Conservation (phyloP, 1,140 invertebrate genomes). For the Pectinophora gossypiella region DNA sequence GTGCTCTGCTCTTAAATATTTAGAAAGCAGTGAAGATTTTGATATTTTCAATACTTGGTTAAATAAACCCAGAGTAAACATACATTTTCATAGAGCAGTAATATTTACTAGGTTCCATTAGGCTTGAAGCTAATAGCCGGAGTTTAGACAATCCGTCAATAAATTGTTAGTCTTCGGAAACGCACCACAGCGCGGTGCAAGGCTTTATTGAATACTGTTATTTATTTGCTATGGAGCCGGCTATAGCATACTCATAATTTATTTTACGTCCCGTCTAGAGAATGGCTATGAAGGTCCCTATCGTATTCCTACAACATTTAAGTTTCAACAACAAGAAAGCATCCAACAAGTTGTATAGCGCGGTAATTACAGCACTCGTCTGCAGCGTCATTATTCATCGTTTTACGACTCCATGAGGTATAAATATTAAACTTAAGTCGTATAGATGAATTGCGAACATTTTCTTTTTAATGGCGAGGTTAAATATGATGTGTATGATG, state of each 20-base stretch:
- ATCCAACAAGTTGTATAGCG: constrained; percentile 52
- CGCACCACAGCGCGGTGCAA: neutral
- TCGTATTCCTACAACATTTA: constrained; percentile 52
- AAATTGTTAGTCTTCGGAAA: no score
- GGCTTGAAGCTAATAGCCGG: no score
- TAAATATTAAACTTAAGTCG: constrained; percentile 73
- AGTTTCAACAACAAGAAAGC: constrained; percentile 62
- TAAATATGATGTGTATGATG: constrained; percentile 62
- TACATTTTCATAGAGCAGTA: no score
- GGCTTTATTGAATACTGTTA: constrained; percentile 33
- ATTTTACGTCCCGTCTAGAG: constrained; percentile 38
- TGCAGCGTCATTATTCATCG: constrained; percentile 72
- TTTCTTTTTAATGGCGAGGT: constrained; percentile 71
- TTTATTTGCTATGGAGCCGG: constrained; percentile 13
- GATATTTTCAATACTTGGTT: no score
- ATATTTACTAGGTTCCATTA: no score
- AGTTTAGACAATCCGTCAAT: no score
- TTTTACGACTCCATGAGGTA: constrained; percentile 72
- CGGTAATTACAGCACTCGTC: constrained; percentile 71
- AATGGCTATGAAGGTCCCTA: constrained; percentile 37
- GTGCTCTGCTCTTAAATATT: no score
- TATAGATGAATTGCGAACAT: constrained; percentile 73
- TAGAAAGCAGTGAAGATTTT: no score
- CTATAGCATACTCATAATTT: constrained; percentile 30
- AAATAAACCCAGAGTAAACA: no score